A percentile compares a stretch with the other conserved stretches of the same genome.
Evolutionary conservation across 2,797 vertebrate genomes (phyloP).

Genomic region (Rhynchonycteris naso): DNA sequence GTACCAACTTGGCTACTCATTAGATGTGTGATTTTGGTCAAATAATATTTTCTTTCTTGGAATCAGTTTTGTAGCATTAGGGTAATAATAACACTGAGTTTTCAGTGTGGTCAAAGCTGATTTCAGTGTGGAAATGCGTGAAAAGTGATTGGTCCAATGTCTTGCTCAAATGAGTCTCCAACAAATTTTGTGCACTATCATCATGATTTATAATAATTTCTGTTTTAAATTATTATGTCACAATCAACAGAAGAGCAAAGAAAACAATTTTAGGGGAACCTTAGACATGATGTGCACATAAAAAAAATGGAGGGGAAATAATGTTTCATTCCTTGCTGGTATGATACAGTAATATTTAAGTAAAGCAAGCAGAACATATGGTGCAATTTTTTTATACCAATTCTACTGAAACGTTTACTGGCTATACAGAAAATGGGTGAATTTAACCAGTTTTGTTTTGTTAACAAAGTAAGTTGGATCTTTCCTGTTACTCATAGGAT

Average conservation of each 20-base stretch:
- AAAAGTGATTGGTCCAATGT: not conserved
- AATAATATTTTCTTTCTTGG: not conserved
- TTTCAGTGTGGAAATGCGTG: not conserved
- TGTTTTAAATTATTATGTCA: not conserved
- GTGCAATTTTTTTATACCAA: not conserved
- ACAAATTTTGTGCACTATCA: not conserved
- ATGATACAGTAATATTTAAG: not conserved
- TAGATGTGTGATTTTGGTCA: not conserved
- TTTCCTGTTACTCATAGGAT: not conserved
- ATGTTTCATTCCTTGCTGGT: not conserved
- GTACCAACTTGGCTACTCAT: not conserved
- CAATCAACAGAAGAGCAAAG: not conserved
- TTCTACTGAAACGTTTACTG: not conserved
- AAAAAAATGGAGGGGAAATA: not conserved
- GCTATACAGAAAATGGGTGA: not conserved
- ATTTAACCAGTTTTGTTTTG: not conserved
- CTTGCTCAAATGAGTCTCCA: not conserved
- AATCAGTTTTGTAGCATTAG: not conserved
- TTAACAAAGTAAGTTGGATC: not conserved
- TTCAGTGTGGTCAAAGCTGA: not conserved
- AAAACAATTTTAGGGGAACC: not conserved
- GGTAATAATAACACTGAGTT: not conserved
- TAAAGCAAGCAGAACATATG: not conserved
- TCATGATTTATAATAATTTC: not conserved
- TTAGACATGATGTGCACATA: not conserved